Evolutionary conservation across 2,113 vertebrate genomes (phyloP).

Genomic region (Petrocephalus microphthalmus): DNA sequence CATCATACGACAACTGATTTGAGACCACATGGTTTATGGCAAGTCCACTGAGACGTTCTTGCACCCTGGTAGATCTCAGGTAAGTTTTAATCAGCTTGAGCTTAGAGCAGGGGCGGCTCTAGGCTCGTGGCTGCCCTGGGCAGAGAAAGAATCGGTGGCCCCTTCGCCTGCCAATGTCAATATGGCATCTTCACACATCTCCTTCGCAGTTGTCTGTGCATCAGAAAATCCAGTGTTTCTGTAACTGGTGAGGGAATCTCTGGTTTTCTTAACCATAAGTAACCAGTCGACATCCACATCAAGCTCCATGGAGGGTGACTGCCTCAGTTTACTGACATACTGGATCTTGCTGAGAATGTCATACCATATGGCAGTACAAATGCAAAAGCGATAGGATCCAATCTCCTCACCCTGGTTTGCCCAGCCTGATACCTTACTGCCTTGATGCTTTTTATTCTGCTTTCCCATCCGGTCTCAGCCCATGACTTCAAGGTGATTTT

Average conservation of each 20-base stretch:
- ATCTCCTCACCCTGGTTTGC: constrained; percentile 28
- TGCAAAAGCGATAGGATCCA: constrained; percentile 29
- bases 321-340: constrained; percentile 23
- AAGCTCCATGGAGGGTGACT: constrained; percentile 25
- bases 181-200: constrained; percentile 15
- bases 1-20: constrained; percentile 12
- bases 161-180: no score
- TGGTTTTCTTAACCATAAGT: constrained; percentile 26
- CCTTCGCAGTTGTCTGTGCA: constrained; percentile 25
- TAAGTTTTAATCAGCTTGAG: constrained; percentile 22
- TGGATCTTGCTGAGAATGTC: constrained; percentile 29
- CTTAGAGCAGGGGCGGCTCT: no score
- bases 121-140: no score
- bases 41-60: constrained; percentile 27
- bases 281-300: constrained; percentile 26
- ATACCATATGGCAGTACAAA: constrained; percentile 31
- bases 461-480: constrained; percentile 33
- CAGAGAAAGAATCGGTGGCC: no score
- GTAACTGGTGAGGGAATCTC: not conserved
- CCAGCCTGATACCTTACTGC: constrained; percentile 19
- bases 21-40: constrained; percentile 11
- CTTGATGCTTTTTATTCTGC: constrained; percentile 24
- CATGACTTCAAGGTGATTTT: constrained; percentile 19
- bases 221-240: constrained; percentile 26
- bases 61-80: constrained; percentile 19